These are phyloP conservation scores for Todiramphus chloris DNA, from an alignment of 2,113 vertebrate species.

Conservation along the genomic window DNA sequence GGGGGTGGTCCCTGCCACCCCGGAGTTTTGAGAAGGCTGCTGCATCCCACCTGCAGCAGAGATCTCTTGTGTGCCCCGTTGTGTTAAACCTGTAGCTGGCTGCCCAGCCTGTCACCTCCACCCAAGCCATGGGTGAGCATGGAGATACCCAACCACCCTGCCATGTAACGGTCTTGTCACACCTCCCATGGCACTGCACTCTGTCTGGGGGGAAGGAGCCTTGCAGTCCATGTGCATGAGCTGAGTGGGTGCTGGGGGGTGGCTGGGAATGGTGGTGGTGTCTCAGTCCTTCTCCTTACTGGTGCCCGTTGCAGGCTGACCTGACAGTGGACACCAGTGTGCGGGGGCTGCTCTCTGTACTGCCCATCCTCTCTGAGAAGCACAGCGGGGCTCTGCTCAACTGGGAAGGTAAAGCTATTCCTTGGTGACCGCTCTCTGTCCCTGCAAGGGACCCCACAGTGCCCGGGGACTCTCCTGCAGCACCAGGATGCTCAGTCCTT, in stretches of 20 bases:
- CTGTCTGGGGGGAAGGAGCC: not conserved
- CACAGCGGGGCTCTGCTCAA: conserved; percentile 58
- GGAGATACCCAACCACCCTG: not conserved
- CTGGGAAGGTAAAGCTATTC: conserved; percentile 69
- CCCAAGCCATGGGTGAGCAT: not conserved
- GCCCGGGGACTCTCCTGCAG: not conserved
- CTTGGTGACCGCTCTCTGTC: conserved; percentile 55
- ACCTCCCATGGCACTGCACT: not conserved
- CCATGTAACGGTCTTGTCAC: fast-evolving
- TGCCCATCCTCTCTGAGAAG: conserved; percentile 50
- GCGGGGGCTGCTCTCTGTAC: conserved; percentile 61
- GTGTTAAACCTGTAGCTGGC: not conserved
- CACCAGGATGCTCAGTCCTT: not conserved
- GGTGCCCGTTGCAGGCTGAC: conserved; percentile 20
- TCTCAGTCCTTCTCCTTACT: not conserved
- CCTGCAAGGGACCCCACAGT: fast-evolving
- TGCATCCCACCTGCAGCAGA: not conserved
- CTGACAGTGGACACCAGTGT: conserved; percentile 61
- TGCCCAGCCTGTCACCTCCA: not conserved
- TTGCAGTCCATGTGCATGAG: not conserved
- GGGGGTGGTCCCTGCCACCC: not conserved
- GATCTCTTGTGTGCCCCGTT: not conserved
- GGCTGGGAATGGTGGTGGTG: fast-evolving
- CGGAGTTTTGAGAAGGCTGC: not conserved
- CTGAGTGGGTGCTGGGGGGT: not conserved